Evolutionary conservation across 2,888 invertebrate genomes (phyloP), one percentile per base, ranked within the genome.

Genomic region (Erebia epiphron): DNA sequence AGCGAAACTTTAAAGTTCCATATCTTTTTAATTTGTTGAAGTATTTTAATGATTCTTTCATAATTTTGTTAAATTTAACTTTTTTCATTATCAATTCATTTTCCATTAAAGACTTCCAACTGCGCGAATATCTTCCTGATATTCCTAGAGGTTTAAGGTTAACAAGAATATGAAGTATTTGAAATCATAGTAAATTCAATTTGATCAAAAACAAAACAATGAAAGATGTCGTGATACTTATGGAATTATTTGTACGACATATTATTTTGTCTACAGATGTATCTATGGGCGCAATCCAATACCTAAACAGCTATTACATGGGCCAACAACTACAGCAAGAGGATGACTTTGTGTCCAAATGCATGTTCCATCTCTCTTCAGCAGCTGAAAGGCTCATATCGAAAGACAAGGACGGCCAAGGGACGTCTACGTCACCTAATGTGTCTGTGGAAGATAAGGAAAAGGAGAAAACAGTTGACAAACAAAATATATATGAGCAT

Each of bases 221-320:
- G 35, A 35, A 35, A 35, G 35, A 35, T 35, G 35, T 35, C 35
- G 35, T 35, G 35, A 7, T 7, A 35, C 35, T 7, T 35, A 35
- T 1, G 13, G 46, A 46, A 11, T 11, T 11, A 7, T 16, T 52
- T 52, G 16, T 7, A 35, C 3, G 1, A 8, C 13, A 57, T 49
- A 11, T 67, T 49, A 63, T 46, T 63, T 71, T 67, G 56, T 57
- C 80, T 80, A 0, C 79, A 89, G 98, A 98, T 83, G 98, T 99
- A 1, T 98, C 98, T 76, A 96, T 98, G 95, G 97, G 98, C 3
- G 98, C 98, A 1, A 98, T 98, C 78, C 98, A 98, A 84, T 98
- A 98, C 85, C 94, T 99, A 69, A 99, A 98, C 86, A 96, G 97
- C 82, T 98, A 98, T 88, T 99, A 98, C 88, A 98, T 98, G 95